Conservation (phyloP, 2,888 invertebrate species). For the Gonocerus acuteangulatus region DNA sequence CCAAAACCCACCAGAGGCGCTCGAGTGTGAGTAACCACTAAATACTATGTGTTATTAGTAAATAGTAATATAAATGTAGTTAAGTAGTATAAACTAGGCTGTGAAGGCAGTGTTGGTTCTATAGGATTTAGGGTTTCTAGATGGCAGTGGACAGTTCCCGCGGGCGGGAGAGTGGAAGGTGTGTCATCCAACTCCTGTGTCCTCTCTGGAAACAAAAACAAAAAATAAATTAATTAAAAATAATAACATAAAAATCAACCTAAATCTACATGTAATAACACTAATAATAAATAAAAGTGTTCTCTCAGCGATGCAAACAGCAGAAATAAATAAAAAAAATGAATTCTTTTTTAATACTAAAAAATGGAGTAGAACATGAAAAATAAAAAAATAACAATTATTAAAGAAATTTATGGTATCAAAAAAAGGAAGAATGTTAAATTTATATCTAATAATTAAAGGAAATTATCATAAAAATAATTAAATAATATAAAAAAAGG, state of each 20-base stretch:
- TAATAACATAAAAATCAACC: neutral
- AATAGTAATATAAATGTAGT: conserved; percentile 14
- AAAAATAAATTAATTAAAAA: neutral
- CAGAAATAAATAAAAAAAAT: no score
- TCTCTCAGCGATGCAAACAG: no score
- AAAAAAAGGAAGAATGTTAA: no score
- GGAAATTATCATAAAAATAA: no score
- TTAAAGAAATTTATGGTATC: no score
- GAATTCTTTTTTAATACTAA: no score
- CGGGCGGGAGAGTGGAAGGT: conserved; percentile 34
- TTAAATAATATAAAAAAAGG: no score
- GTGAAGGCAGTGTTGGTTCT: conserved; percentile 34
- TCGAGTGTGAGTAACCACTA: conserved; percentile 1
- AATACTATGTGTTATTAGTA: conserved; percentile 2
- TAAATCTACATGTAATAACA: neutral
- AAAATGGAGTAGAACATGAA: no score
- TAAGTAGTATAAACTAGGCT: conserved; percentile 31
- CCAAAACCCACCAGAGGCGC: conserved; percentile 5
- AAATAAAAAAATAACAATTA: no score
- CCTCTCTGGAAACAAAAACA: conserved; percentile 31
- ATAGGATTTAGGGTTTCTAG: conserved; percentile 1
- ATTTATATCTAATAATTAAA: no score
- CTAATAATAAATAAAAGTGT: no score
- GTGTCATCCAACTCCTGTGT: conserved; percentile 35
- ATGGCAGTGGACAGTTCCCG: conserved; percentile 19